Conservation (phyloP, 2,797 vertebrate genomes). For the Lacerta agilis region DNA sequence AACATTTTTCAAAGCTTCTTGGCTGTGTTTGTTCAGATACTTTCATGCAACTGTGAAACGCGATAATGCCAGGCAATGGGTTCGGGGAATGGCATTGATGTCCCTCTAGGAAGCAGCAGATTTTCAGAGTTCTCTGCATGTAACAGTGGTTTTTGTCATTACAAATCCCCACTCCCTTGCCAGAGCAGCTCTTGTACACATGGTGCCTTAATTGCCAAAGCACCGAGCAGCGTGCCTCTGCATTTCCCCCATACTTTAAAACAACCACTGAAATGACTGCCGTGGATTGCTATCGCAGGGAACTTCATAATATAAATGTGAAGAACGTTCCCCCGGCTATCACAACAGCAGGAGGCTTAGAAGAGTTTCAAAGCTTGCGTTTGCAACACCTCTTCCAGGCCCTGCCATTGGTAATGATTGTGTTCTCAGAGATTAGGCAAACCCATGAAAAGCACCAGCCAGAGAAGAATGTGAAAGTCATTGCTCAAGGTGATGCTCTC, state of each 20-base stretch:
- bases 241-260: neutral
- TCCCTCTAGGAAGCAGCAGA: neutral
- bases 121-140: neutral
- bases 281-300: neutral
- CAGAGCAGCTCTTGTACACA: fast-evolving
- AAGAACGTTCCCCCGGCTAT: neutral
- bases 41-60: slow-evolving; percentile 18
- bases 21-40: slow-evolving; percentile 10
- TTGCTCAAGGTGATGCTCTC: neutral
- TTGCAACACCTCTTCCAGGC: neutral
- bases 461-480: neutral
- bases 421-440: neutral
- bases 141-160: neutral
- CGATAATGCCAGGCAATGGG: slow-evolving; percentile 14
- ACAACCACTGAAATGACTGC: neutral
- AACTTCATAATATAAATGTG: neutral
- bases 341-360: neutral
- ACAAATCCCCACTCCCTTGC: neutral
- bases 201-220: neutral
- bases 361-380: neutral
- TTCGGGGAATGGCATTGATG: neutral
- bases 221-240: fast-evolving
- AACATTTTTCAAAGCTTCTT: slow-evolving; percentile 16
- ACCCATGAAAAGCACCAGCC: neutral
- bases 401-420: neutral